A percentile compares a stretch with the other conserved stretches of the same genome.
These are phyloP conservation scores for Amphiprion ocellaris DNA, from an alignment of 2,113 vertebrate genomes.

Conservation along the genomic window DNA sequence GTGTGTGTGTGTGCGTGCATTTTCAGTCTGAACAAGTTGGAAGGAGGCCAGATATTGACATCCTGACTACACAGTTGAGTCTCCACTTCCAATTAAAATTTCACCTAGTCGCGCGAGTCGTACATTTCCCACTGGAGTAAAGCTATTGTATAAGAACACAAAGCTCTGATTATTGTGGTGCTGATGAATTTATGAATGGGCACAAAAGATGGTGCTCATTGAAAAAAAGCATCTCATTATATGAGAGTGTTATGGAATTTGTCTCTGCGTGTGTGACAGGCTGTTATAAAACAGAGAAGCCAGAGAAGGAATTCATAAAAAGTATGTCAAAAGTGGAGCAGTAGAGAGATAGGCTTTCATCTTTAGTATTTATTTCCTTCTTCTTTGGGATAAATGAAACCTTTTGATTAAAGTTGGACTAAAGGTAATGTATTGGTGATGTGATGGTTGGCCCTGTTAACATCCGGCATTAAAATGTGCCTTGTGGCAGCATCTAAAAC, in stretches of 20 bases:
- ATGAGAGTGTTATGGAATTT: constrained; percentile 20
- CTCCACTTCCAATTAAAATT: constrained; percentile 70
- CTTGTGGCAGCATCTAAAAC: too few relatives aligned
- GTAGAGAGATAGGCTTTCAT: too few relatives aligned
- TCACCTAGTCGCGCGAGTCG: constrained; percentile 39
- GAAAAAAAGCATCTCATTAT: constrained; percentile 22
- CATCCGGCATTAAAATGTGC: too few relatives aligned
- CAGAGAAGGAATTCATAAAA: background rate
- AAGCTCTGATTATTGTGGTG: constrained; percentile 54
- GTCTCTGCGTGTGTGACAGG: constrained; percentile 7
- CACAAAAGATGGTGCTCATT: constrained; percentile 32
- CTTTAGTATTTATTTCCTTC: background rate
- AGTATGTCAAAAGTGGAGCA: too few relatives aligned
- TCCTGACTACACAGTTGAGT: constrained; percentile 29
- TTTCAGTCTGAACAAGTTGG: constrained; percentile 27
- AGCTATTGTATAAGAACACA: constrained; percentile 64
- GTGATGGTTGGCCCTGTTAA: too few relatives aligned
- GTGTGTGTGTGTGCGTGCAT: constrained; percentile 4
- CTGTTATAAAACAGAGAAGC: background rate
- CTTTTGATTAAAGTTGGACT: background rate
- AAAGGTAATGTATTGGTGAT: too few relatives aligned
- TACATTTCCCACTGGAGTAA: constrained; percentile 65
- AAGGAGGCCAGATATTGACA: constrained; percentile 34
- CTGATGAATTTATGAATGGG: constrained; percentile 58
- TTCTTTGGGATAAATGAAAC: too few relatives aligned